Evolutionary conservation across 2,113 vertebrate genomes (phyloP), one percentile per base, ranked within the genome.

Genomic region (Paramisgurnus dabryanus): DNA sequence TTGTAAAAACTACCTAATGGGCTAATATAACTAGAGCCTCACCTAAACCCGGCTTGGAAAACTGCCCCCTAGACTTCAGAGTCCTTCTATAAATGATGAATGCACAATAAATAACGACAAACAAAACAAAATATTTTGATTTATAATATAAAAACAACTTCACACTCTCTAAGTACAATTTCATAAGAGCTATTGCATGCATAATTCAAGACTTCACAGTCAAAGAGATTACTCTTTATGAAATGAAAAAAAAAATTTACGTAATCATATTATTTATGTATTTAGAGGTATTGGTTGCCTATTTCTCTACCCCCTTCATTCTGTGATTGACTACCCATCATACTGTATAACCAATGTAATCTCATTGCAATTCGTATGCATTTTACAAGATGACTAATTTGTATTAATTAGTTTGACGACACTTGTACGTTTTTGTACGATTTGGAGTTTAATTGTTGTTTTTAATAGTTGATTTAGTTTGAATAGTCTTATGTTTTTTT

Each of bases 71-170:
- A 22, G 41, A 34, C 12, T 34, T 27, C 17, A 43, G 63, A 13
- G 40, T 47, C 45, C 9, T 3, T 57, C 39, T 73, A 40, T 78
- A 43, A 68, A 45, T 50, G 13, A 13, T 74, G 43, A 49, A 68
- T 79, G 81, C 64, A 79, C 69, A 69, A 45, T 61, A 27, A 39
- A n/a, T 53, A n/a, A 66, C 8, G 61, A 74, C 40, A 40, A 82
- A 9, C 11, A 12, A 57, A 83, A 75, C 61, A 17, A 73, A 61
- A 78, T 40, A 8, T 39, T 67, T 17, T 82, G 47, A 77, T 78
- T 84, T 67, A 47, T 49, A 64, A 18, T 66, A 5, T 8, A 7
- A 39, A 43, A 4, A 73, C 1, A 60, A 43, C 6, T 58, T 72
- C 9, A 18, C 41, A 47, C 64, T 41, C 13, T 65, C 7, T 66